Evolutionary conservation across 2,888 invertebrate genomes (phyloP).

Genomic region (Luperina nickerlii): DNA sequence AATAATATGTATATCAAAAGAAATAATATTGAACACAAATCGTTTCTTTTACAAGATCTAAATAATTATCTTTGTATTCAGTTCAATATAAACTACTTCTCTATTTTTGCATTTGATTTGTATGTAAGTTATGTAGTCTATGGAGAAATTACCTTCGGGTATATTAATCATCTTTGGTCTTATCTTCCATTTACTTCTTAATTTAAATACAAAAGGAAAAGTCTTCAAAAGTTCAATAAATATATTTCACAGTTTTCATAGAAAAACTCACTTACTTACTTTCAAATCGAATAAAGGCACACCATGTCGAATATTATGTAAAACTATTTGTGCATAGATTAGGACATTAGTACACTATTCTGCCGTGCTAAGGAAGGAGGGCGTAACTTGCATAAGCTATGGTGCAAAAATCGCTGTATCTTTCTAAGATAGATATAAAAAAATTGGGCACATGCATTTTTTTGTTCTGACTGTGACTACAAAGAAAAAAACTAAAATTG

Average conservation of each 20-base stretch:
- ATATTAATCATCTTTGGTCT: not conserved
- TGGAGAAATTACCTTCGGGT: not conserved
- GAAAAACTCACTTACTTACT: not conserved
- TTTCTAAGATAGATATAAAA: not conserved
- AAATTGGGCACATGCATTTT: not conserved
- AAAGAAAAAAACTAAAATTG: not conserved
- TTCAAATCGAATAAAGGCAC: constrained; percentile 6
- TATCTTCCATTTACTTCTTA: not conserved
- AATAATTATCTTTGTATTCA: not conserved
- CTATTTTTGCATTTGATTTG: constrained; percentile 1
- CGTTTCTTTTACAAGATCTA: not conserved
- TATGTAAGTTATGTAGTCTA: not conserved
- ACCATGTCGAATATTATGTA: constrained; percentile 6
- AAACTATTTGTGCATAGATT: constrained; percentile 16
- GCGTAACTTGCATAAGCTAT: not conserved
- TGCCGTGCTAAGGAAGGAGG: constrained; percentile 5
- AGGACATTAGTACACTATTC: constrained; percentile 13
- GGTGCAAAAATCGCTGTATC: not conserved
- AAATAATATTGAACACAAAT: not conserved
- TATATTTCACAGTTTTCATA: not conserved
- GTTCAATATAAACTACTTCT: not conserved
- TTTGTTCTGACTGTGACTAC: too few species aligned
- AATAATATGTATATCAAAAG: not conserved
- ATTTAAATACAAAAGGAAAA: not conserved
- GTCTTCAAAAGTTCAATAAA: not conserved